phyloP scores from a whole-genome alignment of 2,797 vertebrate species.

The Cuniculus paca region DNA sequence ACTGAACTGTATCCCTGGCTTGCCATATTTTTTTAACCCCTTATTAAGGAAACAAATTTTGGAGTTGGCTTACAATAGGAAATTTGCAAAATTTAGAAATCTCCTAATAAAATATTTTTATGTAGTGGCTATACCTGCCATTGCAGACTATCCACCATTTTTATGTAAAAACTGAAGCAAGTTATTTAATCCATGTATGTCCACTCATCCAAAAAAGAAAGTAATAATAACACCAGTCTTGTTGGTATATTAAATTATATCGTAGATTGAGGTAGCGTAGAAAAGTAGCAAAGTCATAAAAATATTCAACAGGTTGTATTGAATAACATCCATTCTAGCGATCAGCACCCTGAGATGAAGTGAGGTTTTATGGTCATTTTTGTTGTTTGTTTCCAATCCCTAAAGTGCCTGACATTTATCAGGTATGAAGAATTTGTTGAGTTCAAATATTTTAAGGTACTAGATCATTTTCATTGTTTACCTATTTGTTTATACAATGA shows the following conservation, averaged over 20 bases:
- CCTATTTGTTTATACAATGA: not conserved
- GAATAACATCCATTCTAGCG: not conserved
- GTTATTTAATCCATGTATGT: not conserved
- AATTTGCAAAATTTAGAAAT: not conserved
- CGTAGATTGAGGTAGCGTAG: not conserved
- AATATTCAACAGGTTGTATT: not conserved
- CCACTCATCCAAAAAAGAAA: not conserved
- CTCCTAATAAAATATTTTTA: not conserved
- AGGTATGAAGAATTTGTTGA: not conserved
- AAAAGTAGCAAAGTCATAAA: not conserved
- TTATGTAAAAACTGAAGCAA: not conserved
- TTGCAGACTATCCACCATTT: not conserved
- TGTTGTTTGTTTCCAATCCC: fast-evolving
- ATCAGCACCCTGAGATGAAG: not conserved
- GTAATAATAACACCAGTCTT: not conserved
- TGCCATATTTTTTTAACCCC: not conserved
- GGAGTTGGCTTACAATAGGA: not conserved
- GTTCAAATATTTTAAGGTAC: not conserved
- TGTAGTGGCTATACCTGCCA: not conserved
- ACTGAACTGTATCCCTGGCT: too few species aligned
- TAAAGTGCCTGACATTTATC: not conserved
- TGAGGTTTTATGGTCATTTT: not conserved
- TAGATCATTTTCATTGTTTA: not conserved
- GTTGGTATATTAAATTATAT: not conserved
- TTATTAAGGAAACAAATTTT: not conserved